Evolutionary conservation across 2,797 vertebrate species (phyloP).

Genomic region (Aselliscus stoliczkanus): DNA sequence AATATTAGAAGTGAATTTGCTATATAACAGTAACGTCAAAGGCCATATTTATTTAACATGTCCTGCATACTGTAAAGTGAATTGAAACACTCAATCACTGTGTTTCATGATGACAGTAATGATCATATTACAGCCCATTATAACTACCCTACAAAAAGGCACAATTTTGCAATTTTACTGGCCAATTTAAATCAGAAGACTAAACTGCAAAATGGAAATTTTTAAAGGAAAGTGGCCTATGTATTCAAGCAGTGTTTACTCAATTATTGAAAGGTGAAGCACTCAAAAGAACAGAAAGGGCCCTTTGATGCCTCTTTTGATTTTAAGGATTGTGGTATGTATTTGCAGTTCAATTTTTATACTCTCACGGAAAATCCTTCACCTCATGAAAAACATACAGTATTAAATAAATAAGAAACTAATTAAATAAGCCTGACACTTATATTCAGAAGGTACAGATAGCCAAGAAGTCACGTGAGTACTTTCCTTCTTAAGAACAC

Average conservation of each 20-base stretch:
- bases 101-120: background rate
- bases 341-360: background rate
- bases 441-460: background rate
- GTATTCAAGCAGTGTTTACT: background rate
- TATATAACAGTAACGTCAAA: background rate
- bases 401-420: background rate
- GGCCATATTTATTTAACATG: background rate
- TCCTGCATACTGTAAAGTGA: background rate
- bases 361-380: background rate
- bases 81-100: background rate
- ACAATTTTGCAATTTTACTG: background rate
- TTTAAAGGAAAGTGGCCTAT: background rate
- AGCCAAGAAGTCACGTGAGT: background rate
- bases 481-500: background rate
- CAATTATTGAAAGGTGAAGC: background rate
- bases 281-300: background rate
- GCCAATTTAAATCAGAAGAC: background rate
- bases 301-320: background rate
- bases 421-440: background rate
- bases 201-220: background rate
- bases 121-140: background rate
- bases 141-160: background rate
- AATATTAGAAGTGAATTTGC: background rate
- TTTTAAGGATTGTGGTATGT: background rate
- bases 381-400: background rate